Percentiles rank a stretch among this genome's conserved stretches.
Conservation (phyloP, 2,113 vertebrate genomes). For the Syngnathus typhle region DNA sequence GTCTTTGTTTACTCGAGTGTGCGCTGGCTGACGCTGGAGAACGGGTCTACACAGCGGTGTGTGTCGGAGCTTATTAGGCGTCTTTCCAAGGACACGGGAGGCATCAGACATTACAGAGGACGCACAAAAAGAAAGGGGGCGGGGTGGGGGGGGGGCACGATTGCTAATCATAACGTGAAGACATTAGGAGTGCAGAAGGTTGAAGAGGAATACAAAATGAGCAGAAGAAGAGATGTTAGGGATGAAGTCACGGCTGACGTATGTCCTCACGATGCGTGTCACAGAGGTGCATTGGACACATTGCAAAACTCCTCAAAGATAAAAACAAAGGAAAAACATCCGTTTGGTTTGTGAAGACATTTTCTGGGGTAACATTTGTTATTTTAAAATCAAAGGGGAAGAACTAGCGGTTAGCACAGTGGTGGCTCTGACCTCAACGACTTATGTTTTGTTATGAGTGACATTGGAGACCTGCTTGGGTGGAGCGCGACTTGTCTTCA, state of each 20-base stretch:
- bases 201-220: conserved; percentile 30
- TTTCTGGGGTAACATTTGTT: no score
- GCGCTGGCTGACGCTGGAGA: conserved; percentile 60
- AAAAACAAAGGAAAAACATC: background rate
- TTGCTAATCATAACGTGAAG: conserved; percentile 59
- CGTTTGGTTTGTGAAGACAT: background rate
- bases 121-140: conserved; percentile 16
- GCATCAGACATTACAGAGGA: conserved; percentile 62
- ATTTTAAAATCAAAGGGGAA: no score
- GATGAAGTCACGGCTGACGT: conserved; percentile 42
- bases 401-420: no score
- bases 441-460: no score
- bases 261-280: conserved; percentile 51
- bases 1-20: conserved; percentile 66
- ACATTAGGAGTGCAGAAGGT: conserved; percentile 50
- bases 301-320: background rate
- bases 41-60: conserved; percentile 57
- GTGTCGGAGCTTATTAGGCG: conserved; percentile 69
- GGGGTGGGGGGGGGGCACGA: conserved; percentile 5
- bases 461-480: no score
- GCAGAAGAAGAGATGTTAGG: conserved; percentile 12
- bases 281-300: conserved; percentile 58
- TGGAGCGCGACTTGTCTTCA: no score
- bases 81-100: conserved; percentile 67
- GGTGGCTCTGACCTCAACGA: no score